phyloP scores from a whole-genome alignment of 2,797 vertebrate species.

The Pseudopleuronectes americanus region DNA sequence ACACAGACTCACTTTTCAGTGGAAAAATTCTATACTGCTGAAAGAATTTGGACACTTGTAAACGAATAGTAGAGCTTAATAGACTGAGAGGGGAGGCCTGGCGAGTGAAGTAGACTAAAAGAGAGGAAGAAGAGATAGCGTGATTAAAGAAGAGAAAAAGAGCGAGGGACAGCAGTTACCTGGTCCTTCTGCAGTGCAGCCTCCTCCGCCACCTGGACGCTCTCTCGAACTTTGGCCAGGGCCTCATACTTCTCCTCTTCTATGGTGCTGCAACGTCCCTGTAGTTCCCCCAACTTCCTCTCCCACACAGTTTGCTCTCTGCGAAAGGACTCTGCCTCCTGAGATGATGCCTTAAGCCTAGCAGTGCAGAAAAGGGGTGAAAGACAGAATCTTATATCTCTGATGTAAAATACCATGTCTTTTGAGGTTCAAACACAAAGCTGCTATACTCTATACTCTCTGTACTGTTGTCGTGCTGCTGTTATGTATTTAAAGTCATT shows the following conservation, averaged over 20 bases:
- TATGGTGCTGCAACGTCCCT: conserved; percentile 79
- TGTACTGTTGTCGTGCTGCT: not conserved
- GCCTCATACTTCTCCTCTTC: conserved; percentile 90
- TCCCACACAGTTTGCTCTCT: conserved; percentile 86
- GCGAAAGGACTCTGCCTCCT: conserved; percentile 85
- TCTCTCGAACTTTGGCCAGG: conserved; percentile 86
- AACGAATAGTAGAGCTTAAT: not conserved
- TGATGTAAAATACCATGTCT: conserved; percentile 14
- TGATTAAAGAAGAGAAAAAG: not conserved
- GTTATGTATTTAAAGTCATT: not conserved
- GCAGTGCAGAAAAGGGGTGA: conserved; percentile 15
- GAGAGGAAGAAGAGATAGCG: not conserved
- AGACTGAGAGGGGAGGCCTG: not conserved
- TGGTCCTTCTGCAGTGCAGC: conserved; percentile 90
- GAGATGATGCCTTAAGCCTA: conserved; percentile 85
- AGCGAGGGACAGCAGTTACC: conserved; percentile 73
- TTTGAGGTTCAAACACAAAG: conserved; percentile 7
- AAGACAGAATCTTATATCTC: conserved; percentile 14
- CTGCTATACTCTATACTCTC: not conserved
- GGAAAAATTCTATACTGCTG: conserved; percentile 5
- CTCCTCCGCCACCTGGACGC: conserved; percentile 91
- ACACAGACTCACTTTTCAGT: conserved; percentile 9
- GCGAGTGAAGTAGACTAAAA: not conserved
- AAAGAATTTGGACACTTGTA: conserved; percentile 16
- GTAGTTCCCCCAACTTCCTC: conserved; percentile 87